phyloP scores from a whole-genome alignment of 1,140 invertebrate genomes.

The Drosophila oshimai region DNA sequence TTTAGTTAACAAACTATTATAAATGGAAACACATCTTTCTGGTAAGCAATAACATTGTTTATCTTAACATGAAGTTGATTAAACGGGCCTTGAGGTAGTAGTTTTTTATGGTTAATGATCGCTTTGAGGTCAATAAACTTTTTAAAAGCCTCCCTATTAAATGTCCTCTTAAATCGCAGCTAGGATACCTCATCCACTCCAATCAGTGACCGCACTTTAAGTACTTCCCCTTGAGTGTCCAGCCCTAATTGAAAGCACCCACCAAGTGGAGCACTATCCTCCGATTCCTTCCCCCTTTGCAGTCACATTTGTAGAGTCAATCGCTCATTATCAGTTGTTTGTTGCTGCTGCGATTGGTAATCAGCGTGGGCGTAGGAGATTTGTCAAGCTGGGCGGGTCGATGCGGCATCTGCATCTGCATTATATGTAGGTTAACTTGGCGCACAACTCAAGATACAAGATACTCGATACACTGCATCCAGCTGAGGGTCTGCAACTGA shows the following conservation, averaged over 20 bases:
- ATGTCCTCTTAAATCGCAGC: too few relatives aligned
- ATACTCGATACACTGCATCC: not conserved
- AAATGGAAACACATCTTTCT: too few relatives aligned
- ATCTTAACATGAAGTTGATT: too few relatives aligned
- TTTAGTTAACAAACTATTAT: too few relatives aligned
- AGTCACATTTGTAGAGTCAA: conserved; percentile 65
- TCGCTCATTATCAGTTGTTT: conserved; percentile 80
- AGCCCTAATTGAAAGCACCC: conserved; percentile 66
- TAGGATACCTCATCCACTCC: conserved; percentile 32
- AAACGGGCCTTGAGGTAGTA: too few relatives aligned
- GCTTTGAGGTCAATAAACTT: too few relatives aligned
- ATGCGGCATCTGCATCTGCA: conserved; percentile 48
- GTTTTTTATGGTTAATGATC: too few relatives aligned
- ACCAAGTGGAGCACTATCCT: conserved; percentile 11
- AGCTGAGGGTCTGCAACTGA: not conserved
- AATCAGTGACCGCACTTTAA: conserved; percentile 65
- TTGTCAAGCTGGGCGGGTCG: conserved; percentile 55
- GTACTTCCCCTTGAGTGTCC: conserved; percentile 31
- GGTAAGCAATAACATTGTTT: too few relatives aligned
- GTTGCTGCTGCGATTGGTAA: conserved; percentile 70
- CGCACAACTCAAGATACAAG: conserved; percentile 72
- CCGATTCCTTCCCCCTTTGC: not conserved
- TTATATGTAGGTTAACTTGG: conserved; percentile 78
- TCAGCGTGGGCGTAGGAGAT: conserved; percentile 75
- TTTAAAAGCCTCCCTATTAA: too few relatives aligned